Evolutionary conservation across 2,797 vertebrate species (phyloP).

Genomic region (Sebastes dallii): DNA sequence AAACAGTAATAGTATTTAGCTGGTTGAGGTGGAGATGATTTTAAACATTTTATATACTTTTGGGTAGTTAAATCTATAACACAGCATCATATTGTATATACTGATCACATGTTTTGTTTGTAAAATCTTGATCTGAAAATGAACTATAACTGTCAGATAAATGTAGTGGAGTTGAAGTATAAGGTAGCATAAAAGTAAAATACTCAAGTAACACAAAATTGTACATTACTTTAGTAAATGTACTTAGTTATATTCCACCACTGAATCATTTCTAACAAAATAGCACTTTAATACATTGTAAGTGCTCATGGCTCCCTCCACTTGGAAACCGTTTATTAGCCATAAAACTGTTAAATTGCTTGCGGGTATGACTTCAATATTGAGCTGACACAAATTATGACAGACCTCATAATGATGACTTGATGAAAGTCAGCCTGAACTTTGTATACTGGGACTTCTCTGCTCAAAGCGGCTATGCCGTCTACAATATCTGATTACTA

Average conservation of each 20-base stretch:
- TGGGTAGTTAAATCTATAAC: neutral
- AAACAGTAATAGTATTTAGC: neutral
- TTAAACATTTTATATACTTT: neutral
- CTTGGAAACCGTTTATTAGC: neutral
- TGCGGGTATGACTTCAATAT: neutral
- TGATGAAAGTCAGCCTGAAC: neutral
- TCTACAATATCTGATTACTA: neutral
- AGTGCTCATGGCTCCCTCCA: neutral
- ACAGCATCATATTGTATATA: neutral
- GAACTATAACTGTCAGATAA: neutral
- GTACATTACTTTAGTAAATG: neutral
- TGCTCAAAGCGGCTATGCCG: neutral
- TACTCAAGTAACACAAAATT: neutral
- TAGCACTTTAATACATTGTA: neutral
- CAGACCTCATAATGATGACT: neutral
- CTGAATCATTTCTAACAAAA: neutral
- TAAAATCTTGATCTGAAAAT: neutral
- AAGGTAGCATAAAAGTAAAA: neutral
- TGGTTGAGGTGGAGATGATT: neutral
- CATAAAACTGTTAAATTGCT: neutral
- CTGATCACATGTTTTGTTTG: neutral
- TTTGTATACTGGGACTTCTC: neutral
- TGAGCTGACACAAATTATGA: constrained; percentile 11
- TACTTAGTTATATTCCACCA: neutral
- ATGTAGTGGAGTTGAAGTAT: neutral